Evolutionary conservation across 2,888 invertebrate species (phyloP), one percentile per base, ranked within the genome.

Genomic region (Lasioglossum marginatum): DNA sequence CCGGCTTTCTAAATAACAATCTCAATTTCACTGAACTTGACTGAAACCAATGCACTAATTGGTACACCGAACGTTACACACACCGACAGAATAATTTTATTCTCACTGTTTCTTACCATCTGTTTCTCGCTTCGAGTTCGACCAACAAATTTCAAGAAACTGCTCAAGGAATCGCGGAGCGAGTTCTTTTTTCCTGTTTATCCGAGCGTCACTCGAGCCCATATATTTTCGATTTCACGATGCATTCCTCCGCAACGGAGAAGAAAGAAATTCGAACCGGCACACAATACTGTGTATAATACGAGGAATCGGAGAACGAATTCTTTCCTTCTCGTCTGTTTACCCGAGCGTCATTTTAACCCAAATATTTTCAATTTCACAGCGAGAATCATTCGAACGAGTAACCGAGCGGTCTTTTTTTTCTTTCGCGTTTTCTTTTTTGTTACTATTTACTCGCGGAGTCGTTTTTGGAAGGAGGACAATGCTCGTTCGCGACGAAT

Each of bases 401-500:
- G 16, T 16, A 63, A 63, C 27, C 63, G 16, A 14, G 0, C 14
- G 63, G 14, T 27, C 27, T 16, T 2, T 27, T 6, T 60, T 10
- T 14, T 27, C 27, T 60, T n/a, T 14, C 12, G 3, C 37, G 34
- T 10, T 31, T 40, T 4, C 37, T 52, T 34, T 31, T 27, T 31
- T n/a, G 10, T 71, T 8, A n/a, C 10, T 31, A n/a, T 27, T 60
- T 14, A n/a, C 10, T 31, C 16, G 34, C 16, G n/a, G 23, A 34
- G n/a, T 34, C 43, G 66, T 66, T 66, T 57, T 4, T 8, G n/a
- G 37, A 66, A 40, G 19, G n/a, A 57, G 60, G 40, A 52, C 40
- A 43, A 63, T 31, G 73, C 27, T 80, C 78, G 78, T 37, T 37
- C 79, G 60, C 75, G 31, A 77, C 87, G 81, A 71, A 74, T 34